phyloP scores from a whole-genome alignment of 2,113 vertebrate genomes.

The Hipposideros armiger region DNA sequence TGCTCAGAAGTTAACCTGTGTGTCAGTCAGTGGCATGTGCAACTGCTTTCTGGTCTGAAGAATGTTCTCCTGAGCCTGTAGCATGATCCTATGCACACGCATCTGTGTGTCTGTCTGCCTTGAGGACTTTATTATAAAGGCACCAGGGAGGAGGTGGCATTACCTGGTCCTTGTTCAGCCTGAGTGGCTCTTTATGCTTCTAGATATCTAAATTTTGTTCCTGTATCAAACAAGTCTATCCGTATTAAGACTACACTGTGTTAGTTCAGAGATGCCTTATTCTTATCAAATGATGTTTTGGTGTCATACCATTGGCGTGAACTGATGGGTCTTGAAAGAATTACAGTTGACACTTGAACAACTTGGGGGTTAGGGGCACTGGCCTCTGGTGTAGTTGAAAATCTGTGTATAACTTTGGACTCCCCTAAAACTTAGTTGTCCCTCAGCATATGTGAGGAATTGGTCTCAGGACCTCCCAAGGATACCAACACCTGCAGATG shows the following conservation, averaged over 20 bases:
- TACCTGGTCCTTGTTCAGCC: neutral
- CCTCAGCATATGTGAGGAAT: neutral
- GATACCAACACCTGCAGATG: neutral
- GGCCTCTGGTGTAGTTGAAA: neutral
- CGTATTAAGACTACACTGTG: neutral
- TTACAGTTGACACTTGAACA: neutral
- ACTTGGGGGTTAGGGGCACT: neutral
- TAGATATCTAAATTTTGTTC: neutral
- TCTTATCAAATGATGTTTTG: neutral
- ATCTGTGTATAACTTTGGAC: neutral
- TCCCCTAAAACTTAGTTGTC: neutral
- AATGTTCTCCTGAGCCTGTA: neutral
- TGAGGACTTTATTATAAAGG: neutral
- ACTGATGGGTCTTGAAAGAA: neutral
- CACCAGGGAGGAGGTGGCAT: fast-evolving
- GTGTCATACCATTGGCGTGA: neutral
- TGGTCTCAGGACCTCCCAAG: neutral
- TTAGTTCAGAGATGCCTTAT: neutral
- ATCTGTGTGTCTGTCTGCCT: neutral
- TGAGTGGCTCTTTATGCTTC: neutral
- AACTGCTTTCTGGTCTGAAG: neutral
- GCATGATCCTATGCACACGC: too few species aligned
- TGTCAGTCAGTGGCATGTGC: fast-evolving
- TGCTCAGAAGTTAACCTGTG: neutral
- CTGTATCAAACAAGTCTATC: neutral